phyloP scores from a whole-genome alignment of 2,888 invertebrate genomes.

The Mallateleia sp. region DNA sequence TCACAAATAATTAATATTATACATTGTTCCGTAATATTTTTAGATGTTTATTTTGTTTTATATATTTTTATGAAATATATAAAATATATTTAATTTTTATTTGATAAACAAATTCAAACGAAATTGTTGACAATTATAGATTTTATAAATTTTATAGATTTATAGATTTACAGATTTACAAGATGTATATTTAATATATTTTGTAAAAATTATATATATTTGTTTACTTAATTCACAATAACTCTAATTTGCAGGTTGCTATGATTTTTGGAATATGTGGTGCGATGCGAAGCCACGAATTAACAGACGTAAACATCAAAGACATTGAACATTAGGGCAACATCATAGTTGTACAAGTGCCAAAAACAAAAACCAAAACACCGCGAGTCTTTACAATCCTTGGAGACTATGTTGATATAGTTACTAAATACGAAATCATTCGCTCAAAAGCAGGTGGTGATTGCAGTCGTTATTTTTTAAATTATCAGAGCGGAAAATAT shows the following conservation, averaged over 20 bases:
- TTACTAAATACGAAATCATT: slow-evolving; percentile 22
- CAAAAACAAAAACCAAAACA: slow-evolving; percentile 28
- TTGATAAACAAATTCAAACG: too few relatives aligned
- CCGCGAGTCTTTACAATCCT: slow-evolving; percentile 40
- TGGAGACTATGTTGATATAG: slow-evolving; percentile 10
- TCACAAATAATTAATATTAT: too few relatives aligned
- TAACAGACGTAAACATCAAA: slow-evolving; percentile 23
- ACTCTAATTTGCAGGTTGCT: slow-evolving; percentile 42
- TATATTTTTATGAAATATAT: too few relatives aligned
- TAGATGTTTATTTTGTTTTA: too few relatives aligned
- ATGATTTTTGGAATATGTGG: slow-evolving; percentile 54
- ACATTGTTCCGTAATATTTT: too few relatives aligned
- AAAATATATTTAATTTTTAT: too few relatives aligned
- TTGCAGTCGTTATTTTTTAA: slow-evolving; percentile 53
- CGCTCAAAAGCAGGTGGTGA: slow-evolving; percentile 22
- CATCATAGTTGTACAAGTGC: slow-evolving; percentile 24
- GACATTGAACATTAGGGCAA: slow-evolving; percentile 38
- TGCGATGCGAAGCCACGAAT: slow-evolving; percentile 40
- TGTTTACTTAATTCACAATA: background rate
- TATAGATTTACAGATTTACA: too few relatives aligned
- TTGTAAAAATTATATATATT: too few relatives aligned
- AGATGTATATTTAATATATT: too few relatives aligned
- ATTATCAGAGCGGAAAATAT: slow-evolving; percentile 75
- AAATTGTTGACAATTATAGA: too few relatives aligned
- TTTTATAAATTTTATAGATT: too few relatives aligned